Evolutionary conservation across 2,797 vertebrate genomes (phyloP).

Genomic region (Sebastes paucispinis): DNA sequence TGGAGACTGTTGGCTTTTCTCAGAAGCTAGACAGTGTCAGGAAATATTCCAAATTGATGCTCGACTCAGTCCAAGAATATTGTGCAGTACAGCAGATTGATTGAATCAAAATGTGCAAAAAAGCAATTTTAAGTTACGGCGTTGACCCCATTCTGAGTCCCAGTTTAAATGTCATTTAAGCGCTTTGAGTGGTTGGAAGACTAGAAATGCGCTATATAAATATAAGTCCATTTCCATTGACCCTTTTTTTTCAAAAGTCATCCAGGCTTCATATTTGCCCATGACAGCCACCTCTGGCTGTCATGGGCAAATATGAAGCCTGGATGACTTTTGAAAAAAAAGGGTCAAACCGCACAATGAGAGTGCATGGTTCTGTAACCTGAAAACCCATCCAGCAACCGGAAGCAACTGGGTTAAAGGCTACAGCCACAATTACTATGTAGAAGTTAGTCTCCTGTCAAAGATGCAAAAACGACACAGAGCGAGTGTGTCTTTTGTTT

Average conservation of each 20-base stretch:
- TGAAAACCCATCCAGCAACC: conserved; percentile 48
- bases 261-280: no score
- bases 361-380: conserved; percentile 40
- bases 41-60: conserved; percentile 20
- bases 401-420: conserved; percentile 65
- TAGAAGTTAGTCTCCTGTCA: conserved; percentile 44
- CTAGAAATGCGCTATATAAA: no score
- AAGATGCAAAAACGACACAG: conserved; percentile 29
- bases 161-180: conserved; percentile 40
- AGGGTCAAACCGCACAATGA: conserved; percentile 49
- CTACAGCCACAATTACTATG: conserved; percentile 69
- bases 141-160: conserved; percentile 18
- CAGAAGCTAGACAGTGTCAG: conserved; percentile 28
- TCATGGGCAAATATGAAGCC: conserved; percentile 54
- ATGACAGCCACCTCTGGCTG: no score
- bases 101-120: no score
- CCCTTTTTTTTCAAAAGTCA: no score
- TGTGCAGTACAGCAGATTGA: background rate
- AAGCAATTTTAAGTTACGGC: conserved; percentile 25
- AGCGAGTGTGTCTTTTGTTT: background rate
- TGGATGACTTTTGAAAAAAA: conserved; percentile 44
- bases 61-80: background rate
- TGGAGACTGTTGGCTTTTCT: conserved; percentile 40
- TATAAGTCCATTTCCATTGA: no score
- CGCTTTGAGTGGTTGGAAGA: no score